These are phyloP conservation scores for Luperina nickerlii DNA, from an alignment of 2,888 invertebrate genomes.

Conservation along the genomic window DNA sequence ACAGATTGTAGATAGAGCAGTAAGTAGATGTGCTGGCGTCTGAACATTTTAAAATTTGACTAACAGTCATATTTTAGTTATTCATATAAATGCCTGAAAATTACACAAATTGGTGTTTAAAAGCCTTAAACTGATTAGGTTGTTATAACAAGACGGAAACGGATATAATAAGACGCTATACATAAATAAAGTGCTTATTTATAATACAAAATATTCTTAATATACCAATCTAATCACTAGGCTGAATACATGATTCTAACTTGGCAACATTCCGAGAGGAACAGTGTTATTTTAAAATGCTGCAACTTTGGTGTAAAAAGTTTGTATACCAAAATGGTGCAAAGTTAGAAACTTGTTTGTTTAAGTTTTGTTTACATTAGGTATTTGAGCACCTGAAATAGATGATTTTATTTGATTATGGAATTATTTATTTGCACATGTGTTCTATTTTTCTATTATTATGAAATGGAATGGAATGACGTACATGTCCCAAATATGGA, in stretches of 20 bases:
- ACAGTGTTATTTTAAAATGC: conserved; percentile 14
- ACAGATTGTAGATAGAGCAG: too few species aligned
- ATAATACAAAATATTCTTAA: conserved; percentile 68
- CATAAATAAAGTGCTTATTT: conserved; percentile 69
- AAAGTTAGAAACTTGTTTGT: conserved; percentile 30
- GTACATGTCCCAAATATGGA: background rate
- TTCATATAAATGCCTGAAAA: conserved; percentile 15
- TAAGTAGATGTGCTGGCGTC: too few species aligned
- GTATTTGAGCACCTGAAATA: conserved; percentile 22
- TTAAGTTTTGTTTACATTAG: conserved; percentile 49
- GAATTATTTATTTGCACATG: conserved; percentile 39
- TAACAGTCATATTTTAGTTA: background rate
- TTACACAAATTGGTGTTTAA: background rate
- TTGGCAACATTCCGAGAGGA: conserved; percentile 37
- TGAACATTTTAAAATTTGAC: background rate
- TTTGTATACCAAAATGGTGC: conserved; percentile 27
- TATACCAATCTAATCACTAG: conserved; percentile 75
- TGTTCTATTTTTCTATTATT: conserved; percentile 7
- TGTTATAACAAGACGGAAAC: conserved; percentile 50
- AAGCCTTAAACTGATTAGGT: conserved; percentile 55
- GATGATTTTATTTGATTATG: background rate
- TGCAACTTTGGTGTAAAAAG: conserved; percentile 5
- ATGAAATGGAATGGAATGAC: conserved; percentile 2
- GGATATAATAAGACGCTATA: conserved; percentile 56
- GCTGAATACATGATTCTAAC: conserved; percentile 47